These are phyloP conservation scores for Phrynocephalus versicolor DNA, from an alignment of 2,113 vertebrate species.

Conservation along the genomic window DNA sequence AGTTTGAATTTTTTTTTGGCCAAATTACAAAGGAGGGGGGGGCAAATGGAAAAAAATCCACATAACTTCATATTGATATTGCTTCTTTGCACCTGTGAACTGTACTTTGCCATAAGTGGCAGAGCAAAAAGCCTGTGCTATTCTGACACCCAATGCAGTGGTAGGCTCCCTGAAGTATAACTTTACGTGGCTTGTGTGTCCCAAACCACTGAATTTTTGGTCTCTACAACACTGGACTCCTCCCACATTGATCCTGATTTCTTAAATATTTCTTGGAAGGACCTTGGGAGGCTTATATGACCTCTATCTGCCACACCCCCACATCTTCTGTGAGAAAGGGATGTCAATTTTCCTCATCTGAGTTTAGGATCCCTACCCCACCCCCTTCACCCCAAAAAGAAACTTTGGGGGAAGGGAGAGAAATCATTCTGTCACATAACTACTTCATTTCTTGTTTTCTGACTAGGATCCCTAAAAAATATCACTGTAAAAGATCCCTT, in stretches of 20 bases:
- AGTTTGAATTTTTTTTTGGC: no score
- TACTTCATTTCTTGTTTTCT: not conserved
- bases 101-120: not conserved
- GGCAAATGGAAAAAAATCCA: no score
- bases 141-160: slow-evolving; percentile 3
- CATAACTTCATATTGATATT: not conserved
- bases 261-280: no score
- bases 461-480: not conserved
- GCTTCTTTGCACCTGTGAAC: slow-evolving; percentile 7
- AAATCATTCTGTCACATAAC: not conserved
- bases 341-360: not conserved
- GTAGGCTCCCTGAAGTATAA: no score
- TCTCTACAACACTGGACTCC: no score
- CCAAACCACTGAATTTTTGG: no score
- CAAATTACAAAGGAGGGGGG: no score
- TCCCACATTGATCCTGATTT: no score
- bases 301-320: no score
- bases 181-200: no score
- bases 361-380: not conserved
- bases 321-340: not conserved
- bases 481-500: not conserved
- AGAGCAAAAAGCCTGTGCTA: slow-evolving; percentile 5
- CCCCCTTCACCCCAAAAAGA: not conserved
- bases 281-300: no score
- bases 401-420: not conserved